Percentiles rank a stretch among this genome's conserved stretches.
phyloP scores from a whole-genome alignment of 2,888 invertebrate species.

The Chrysomela aeneicollis region DNA sequence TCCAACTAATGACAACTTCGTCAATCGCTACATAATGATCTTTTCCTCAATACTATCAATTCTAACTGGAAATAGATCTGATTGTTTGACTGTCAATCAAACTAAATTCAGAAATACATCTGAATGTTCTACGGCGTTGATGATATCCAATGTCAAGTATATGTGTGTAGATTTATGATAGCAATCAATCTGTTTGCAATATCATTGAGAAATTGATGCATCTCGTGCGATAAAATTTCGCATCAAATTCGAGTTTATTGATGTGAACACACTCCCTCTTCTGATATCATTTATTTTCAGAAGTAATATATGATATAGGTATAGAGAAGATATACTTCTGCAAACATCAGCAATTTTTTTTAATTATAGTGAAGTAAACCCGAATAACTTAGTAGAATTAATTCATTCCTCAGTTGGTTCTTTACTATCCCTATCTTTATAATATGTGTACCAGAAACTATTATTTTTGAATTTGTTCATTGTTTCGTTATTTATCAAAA shows the following conservation, averaged over 20 bases:
- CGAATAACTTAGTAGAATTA: no score
- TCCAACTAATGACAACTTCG: background rate
- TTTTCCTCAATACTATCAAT: background rate
- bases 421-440: no score
- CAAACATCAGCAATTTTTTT: no score
- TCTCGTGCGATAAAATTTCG: background rate
- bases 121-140: background rate
- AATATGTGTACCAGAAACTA: no score
- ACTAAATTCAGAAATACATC: background rate
- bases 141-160: slow-evolving; percentile 1
- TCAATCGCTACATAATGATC: background rate
- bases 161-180: background rate
- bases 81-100: slow-evolving; percentile 3
- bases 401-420: no score
- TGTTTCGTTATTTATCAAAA: no score
- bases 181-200: background rate
- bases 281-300: no score
- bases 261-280: background rate
- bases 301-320: no score
- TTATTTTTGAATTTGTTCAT: no score
- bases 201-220: background rate
- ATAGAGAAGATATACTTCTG: no score
- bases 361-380: no score
- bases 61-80: background rate
- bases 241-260: background rate